Evolutionary conservation across 92 coral and sea anemone species (phyloP).

Genomic region (Parazoanthus atlanticus): DNA sequence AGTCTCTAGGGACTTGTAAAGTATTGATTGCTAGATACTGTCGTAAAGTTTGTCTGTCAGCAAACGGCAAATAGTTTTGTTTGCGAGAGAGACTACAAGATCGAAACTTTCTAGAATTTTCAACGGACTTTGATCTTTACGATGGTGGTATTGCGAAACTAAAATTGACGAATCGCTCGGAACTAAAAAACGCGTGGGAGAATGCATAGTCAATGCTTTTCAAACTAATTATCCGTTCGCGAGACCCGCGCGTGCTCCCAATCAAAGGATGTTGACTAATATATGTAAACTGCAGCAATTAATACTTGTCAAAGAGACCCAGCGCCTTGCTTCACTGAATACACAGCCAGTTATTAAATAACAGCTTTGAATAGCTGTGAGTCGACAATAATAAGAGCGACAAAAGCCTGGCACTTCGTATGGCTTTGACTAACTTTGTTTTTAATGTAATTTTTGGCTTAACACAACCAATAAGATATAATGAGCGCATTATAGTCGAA

Average conservation of each 20-base stretch:
- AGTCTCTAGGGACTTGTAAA: not conserved
- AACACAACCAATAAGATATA: too few relatives aligned
- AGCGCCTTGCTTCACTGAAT: not conserved
- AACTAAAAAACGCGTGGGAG: conserved; percentile 26
- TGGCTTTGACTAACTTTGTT: not conserved
- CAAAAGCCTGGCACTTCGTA: not conserved
- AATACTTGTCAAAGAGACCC: not conserved
- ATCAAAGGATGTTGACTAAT: not conserved
- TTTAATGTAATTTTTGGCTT: not conserved
- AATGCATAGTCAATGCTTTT: not conserved
- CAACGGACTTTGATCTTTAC: conserved; percentile 6
- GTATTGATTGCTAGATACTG: not conserved
- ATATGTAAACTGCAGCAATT: conserved; percentile 1
- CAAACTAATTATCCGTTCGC: not conserved
- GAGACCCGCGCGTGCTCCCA: conserved; percentile 28
- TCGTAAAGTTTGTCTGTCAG: not conserved
- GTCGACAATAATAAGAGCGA: not conserved
- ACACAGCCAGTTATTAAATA: conserved; percentile 14
- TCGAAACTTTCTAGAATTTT: not conserved
- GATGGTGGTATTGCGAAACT: not conserved
- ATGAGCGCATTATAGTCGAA: too few relatives aligned
- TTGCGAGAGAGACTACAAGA: not conserved
- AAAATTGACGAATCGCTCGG: not conserved
- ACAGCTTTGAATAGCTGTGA: not conserved
- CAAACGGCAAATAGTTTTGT: not conserved